Base-by-base conservation (phyloP, 2,797 vertebrate species). In the Dendrocincla tyrannina region DNA sequence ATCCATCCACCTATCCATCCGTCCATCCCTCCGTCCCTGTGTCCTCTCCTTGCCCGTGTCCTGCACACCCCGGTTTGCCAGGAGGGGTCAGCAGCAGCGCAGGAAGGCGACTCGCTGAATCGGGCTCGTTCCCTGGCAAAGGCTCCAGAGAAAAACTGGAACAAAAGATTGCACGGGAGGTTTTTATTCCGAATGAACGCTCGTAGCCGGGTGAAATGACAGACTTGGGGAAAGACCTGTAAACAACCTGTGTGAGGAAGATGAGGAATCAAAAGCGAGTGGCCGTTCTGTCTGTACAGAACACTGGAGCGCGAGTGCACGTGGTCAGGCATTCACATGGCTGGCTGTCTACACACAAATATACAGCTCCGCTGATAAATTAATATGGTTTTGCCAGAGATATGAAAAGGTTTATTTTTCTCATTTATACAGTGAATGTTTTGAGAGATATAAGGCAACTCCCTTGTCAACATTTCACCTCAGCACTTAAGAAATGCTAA, bases 391-490 rank as follows among this genome's bases (percentile, higher is more conserved):
- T 95, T 95, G 94, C 95, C 89, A 97, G 95, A 96, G 88, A 94
- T 92, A 96, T 2, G 93, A 96, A 96, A 96, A 96, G 94, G 86
- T 96, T 95, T 93, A 96, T 92, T 95, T 91, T 94, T 88, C 91
- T 97, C 70, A 14, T 92, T 95, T 96, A 85, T 96, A 97, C 96
- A 97, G 95, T 97, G 93, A 96, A 95, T 89, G 94, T 96, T 97
- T 94, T 91, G 74, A 96, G 96, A 97, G 96, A 97, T 94, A 96
- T 95, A 97, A 98, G 97, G 92, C 95, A 96, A 96, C 92, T 97
- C 96, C 94, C 96, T 95, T 66, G 86, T 93, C 92, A 91, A 95
- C 86, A 94, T 72, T 95, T 96, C 77, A 92, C 93, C 88, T 95
- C 86, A 96, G 95, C 92, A 95, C 86, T 94, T 94, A 89, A 96